Base-by-base conservation (phyloP, 23 tunicate genomes). In the Halocynthia roretzi region DNA sequence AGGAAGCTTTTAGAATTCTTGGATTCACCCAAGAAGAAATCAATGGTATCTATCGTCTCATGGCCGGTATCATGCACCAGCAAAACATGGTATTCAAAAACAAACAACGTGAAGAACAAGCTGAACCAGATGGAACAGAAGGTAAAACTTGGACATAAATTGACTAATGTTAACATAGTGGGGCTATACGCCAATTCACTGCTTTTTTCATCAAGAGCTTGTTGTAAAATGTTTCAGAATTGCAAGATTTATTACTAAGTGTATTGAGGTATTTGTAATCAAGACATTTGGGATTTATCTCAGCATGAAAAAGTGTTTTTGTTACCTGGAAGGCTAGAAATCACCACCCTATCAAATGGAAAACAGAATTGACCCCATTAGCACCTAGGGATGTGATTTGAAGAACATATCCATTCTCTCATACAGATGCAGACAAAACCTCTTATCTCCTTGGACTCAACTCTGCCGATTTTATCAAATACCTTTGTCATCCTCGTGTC, bases 21-120 rank as follows among this genome's bases (percentile, higher is more conserved):
- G 99, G 99, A 6, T 94, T 94, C 82, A 78, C 62, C 40, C 90
- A 78, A 44, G 99, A 94, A 74, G 94, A 93, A 56, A 80, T 84
- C 40, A 84, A 52, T 6, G 96, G 99, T 0, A 87, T 87, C 75
- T 96, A 89, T 71, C 81, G 91, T 7, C 56, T 96, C 7, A 85
- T 81, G 86, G 99, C 96, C 49, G 96, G 97, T 52, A 87, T 96
- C 77, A 80, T 87, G 83, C 93, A 89, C 58, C 89, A 83, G 52
- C 86, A 80, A 52, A 89, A 86, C 80, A 96, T 96, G 99, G 82
- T 85, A 60, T 96, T 86, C 57, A 86, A 86, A 62, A 80, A 96
- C 60, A 96, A 96, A 52, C 99, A 83, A 48, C 83, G 99, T 5
- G 99, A 96, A 55, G 96, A 89, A 76, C 96, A 89, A 76, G 96